A percentile compares a stretch with the other conserved stretches of the same genome.
phyloP scores from a whole-genome alignment of 2,113 vertebrate species.

The Sander lucioperca region DNA sequence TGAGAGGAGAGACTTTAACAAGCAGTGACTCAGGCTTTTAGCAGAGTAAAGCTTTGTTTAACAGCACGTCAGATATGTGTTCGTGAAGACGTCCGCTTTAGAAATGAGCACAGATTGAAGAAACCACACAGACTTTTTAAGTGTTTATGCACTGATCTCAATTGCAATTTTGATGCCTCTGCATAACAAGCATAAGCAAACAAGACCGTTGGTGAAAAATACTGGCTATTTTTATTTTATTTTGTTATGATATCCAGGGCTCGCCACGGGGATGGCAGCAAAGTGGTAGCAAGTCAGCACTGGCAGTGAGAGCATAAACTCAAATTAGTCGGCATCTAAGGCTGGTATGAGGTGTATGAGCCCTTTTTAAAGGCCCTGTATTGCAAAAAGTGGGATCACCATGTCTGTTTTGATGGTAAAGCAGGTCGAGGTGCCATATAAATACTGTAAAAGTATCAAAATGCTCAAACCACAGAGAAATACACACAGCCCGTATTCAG shows the following conservation, averaged over 20 bases:
- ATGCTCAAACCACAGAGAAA: too few species aligned
- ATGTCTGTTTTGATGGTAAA: too few species aligned
- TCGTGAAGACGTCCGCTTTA: not conserved
- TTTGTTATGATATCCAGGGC: not conserved
- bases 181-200: constrained; percentile 10
- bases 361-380: not conserved
- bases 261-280: constrained; percentile 1
- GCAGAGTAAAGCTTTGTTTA: constrained; percentile 59
- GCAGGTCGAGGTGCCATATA: too few species aligned
- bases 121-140: not conserved
- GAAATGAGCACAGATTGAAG: constrained; percentile 6
- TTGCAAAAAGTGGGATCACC: too few species aligned
- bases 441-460: too few species aligned
- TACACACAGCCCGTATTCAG: too few species aligned
- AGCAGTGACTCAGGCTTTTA: constrained; percentile 73
- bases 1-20: constrained; percentile 48
- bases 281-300: constrained; percentile 10
- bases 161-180: constrained; percentile 6
- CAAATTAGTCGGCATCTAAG: constrained; percentile 7
- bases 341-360: not conserved
- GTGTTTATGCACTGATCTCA: constrained; percentile 7
- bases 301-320: constrained; percentile 8
- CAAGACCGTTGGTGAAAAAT: not conserved
- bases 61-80: constrained; percentile 18
- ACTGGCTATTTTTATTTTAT: not conserved